phyloP scores from a whole-genome alignment of 2,113 vertebrate genomes.

The Heterotilapia buettikoferi region DNA sequence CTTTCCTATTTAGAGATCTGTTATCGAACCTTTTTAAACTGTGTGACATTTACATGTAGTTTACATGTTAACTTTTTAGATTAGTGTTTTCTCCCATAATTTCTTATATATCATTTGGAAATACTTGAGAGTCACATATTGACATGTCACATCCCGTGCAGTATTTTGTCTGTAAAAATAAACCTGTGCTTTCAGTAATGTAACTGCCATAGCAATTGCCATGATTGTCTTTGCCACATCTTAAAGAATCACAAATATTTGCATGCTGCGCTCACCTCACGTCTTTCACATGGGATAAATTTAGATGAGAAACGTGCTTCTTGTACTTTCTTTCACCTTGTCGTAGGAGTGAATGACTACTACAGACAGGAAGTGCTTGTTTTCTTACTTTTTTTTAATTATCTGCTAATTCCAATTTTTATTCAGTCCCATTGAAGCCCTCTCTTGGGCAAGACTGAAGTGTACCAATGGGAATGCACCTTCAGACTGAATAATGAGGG shows the following conservation, averaged over 20 bases:
- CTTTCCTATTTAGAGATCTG: neutral
- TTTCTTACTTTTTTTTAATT: neutral
- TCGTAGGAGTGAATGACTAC: neutral
- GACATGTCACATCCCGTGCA: neutral
- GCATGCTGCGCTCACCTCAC: neutral
- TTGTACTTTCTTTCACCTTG: neutral
- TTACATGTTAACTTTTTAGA: neutral
- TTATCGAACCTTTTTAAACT: neutral
- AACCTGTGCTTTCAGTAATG: neutral
- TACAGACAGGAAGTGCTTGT: neutral
- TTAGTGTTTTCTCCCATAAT: neutral
- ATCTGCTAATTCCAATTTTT: neutral
- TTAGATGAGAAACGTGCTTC: neutral
- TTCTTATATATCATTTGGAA: neutral
- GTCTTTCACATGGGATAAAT: neutral
- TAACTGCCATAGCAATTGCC: neutral
- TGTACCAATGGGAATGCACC: conserved; percentile 12
- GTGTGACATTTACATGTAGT: neutral
- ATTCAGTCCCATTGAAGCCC: conserved; percentile 6
- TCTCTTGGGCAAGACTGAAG: conserved; percentile 21
- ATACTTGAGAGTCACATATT: neutral
- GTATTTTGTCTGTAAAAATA: neutral
- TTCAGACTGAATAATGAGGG: conserved; percentile 35
- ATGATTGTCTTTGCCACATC: neutral
- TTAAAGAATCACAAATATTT: neutral